A percentile compares a stretch with the other conserved stretches of the same genome.
These are phyloP conservation scores for Sander lucioperca DNA, from an alignment of 2,113 vertebrate genomes.

Conservation along the genomic window DNA sequence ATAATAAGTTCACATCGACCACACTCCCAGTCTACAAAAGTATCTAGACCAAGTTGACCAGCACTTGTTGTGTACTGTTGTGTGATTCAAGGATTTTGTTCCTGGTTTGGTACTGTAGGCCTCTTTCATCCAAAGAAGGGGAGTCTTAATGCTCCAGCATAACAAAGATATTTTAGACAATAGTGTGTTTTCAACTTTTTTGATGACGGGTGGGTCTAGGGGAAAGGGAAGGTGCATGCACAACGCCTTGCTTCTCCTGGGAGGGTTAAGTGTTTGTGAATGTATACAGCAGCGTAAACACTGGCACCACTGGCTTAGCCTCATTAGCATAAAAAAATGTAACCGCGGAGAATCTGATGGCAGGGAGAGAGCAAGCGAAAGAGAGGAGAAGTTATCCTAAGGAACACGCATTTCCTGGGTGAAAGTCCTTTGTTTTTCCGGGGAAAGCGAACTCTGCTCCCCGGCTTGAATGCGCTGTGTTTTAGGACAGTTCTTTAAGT, in stretches of 20 bases:
- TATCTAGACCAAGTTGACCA: background rate
- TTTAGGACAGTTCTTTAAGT: too few species aligned
- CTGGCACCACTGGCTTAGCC: slow-evolving; percentile 73
- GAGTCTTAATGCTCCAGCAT: too few species aligned
- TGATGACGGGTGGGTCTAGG: slow-evolving; percentile 14
- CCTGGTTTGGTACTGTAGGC: too few species aligned
- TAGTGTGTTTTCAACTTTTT: background rate
- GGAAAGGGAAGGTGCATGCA: slow-evolving; percentile 4
- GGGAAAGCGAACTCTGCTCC: too few species aligned
- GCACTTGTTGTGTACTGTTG: too few species aligned
- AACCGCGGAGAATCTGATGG: slow-evolving; percentile 55
- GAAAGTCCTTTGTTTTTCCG: too few species aligned
- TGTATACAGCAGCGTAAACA: slow-evolving; percentile 82
- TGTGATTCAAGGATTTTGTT: too few species aligned
- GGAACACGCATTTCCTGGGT: too few species aligned
- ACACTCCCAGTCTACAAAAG: too few species aligned
- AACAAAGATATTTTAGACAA: background rate
- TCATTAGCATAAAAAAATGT: slow-evolving; percentile 79
- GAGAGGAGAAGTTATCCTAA: background rate
- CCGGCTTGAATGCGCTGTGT: too few species aligned
- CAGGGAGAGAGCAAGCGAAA: background rate
- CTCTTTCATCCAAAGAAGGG: background rate
- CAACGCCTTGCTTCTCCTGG: slow-evolving; percentile 43
- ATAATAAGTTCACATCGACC: background rate
- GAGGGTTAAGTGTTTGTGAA: slow-evolving; percentile 75